Percentiles rank a stretch among this genome's conserved stretches.
These are phyloP conservation scores for Siderastrea radians DNA, from an alignment of 92 coral and sea anemone genomes.

Conservation along the genomic window DNA sequence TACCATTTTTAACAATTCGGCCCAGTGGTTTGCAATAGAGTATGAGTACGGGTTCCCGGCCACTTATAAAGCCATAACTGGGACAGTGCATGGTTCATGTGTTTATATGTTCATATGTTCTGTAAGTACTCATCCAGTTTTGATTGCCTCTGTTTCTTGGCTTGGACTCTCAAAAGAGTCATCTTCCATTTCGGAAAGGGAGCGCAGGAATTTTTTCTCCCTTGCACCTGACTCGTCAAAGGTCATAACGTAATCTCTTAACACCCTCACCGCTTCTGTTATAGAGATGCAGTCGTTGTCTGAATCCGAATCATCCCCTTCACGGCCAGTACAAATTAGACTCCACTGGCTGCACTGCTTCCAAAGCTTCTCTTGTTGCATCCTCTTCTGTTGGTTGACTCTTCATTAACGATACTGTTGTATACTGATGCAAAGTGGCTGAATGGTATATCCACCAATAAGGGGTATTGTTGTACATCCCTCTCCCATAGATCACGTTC, in stretches of 20 bases:
- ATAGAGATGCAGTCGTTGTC: constrained; percentile 19
- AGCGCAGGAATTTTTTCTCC: constrained; percentile 27
- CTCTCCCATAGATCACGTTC: constrained; percentile 45
- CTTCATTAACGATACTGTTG: constrained; percentile 28
- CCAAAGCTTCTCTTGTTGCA: constrained; percentile 59
- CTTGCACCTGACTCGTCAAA: constrained; percentile 30
- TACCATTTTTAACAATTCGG: too few relatives aligned
- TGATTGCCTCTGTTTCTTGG: too few relatives aligned
- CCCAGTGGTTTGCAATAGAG: too few relatives aligned
- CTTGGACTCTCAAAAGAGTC: background rate
- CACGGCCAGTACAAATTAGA: constrained; percentile 4
- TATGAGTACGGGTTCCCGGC: too few relatives aligned
- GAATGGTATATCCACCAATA: constrained; percentile 32
- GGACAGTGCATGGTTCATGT: too few relatives aligned
- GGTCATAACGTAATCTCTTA: constrained; percentile 31
- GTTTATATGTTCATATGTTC: too few relatives aligned
- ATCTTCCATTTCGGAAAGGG: constrained; percentile 43
- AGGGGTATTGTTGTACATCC: constrained; percentile 43
- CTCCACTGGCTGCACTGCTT: constrained; percentile 45
- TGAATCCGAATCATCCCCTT: constrained; percentile 21
- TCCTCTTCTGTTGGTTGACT: constrained; percentile 55
- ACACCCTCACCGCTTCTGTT: constrained; percentile 29
- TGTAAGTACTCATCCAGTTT: too few relatives aligned
- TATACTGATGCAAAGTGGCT: constrained; percentile 46
- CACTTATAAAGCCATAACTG: too few relatives aligned